Conservation (phyloP, 92 coral and sea anemone genomes). For the Actinostola sp. region DNA sequence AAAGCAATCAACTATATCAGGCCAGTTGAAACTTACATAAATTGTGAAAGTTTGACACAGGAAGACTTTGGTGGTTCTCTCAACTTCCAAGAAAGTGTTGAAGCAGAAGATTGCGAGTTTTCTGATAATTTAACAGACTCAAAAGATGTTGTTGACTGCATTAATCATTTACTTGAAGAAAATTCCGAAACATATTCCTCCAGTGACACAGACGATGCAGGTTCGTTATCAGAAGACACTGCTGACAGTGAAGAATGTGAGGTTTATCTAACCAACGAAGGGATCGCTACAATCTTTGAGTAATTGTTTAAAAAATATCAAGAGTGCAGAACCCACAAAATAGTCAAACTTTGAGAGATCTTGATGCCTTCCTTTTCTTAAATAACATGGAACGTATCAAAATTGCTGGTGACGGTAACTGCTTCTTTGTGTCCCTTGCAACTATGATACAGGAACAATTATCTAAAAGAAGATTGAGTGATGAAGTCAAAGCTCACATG, state of each 20-base stretch:
- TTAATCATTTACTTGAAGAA: constrained; percentile 45
- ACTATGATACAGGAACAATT: constrained; percentile 52
- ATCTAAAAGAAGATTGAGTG: constrained; percentile 36
- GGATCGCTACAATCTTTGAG: constrained; percentile 40
- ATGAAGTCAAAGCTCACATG: constrained; percentile 36
- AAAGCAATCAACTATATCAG: constrained; percentile 5
- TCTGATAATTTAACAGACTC: constrained; percentile 48
- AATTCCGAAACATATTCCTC: constrained; percentile 24
- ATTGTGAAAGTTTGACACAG: background rate
- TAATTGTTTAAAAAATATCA: constrained; percentile 35
- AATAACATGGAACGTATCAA: constrained; percentile 52
- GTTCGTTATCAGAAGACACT: background rate
- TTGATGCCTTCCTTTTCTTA: constrained; percentile 44
- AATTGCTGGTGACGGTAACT: constrained; percentile 58
- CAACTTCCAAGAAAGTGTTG: constrained; percentile 32
- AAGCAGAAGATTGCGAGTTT: constrained; percentile 59
- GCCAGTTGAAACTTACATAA: constrained; percentile 26
- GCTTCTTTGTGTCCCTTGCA: constrained; percentile 58
- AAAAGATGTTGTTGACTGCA: constrained; percentile 32
- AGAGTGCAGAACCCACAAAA: constrained; percentile 15
- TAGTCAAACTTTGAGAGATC: constrained; percentile 19
- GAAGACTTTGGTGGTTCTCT: constrained; percentile 63
- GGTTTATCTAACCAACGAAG: background rate
- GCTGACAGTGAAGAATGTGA: background rate
- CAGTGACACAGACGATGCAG: background rate